Evolutionary conservation across 1,140 invertebrate species (phyloP).

Genomic region (Ips nitidus): DNA sequence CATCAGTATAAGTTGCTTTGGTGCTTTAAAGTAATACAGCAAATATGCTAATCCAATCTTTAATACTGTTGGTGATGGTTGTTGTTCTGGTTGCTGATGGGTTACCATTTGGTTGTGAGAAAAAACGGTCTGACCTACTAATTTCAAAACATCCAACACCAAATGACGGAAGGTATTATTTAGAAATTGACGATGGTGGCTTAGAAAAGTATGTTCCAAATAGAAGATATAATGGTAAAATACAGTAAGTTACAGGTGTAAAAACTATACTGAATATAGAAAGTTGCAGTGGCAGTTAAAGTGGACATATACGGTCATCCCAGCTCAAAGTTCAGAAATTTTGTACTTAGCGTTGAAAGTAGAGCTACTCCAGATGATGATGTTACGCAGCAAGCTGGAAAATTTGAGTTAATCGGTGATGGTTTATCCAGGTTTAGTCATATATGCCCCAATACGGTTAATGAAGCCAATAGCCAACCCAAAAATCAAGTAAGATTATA

Average conservation of each 20-base stretch:
- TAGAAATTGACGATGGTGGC: conserved; percentile 23
- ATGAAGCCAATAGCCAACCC: conserved; percentile 66
- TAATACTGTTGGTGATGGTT: neutral
- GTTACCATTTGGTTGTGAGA: neutral
- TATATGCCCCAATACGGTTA: conserved; percentile 73
- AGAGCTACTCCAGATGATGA: conserved; percentile 18
- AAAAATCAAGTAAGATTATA: conserved; percentile 64
- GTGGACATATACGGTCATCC: conserved; percentile 12
- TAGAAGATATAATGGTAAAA: conserved; percentile 26
- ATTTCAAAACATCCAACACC: neutral
- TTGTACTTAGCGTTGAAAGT: conserved; percentile 37
- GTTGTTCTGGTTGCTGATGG: neutral
- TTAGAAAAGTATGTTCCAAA: conserved; percentile 27
- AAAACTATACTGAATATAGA: neutral
- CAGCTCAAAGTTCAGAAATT: conserved; percentile 34
- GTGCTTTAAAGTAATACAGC: neutral
- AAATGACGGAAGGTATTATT: conserved; percentile 15
- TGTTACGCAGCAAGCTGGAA: conserved; percentile 49
- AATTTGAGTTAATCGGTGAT: conserved; percentile 65
- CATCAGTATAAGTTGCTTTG: neutral
- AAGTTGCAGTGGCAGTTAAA: conserved; percentile 25
- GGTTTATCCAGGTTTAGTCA: conserved; percentile 69
- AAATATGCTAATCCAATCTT: neutral
- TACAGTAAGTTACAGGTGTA: neutral
- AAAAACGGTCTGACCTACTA: neutral